Evolutionary conservation across 2,113 vertebrate genomes (phyloP).

Genomic region (Apodemus speciosus): DNA sequence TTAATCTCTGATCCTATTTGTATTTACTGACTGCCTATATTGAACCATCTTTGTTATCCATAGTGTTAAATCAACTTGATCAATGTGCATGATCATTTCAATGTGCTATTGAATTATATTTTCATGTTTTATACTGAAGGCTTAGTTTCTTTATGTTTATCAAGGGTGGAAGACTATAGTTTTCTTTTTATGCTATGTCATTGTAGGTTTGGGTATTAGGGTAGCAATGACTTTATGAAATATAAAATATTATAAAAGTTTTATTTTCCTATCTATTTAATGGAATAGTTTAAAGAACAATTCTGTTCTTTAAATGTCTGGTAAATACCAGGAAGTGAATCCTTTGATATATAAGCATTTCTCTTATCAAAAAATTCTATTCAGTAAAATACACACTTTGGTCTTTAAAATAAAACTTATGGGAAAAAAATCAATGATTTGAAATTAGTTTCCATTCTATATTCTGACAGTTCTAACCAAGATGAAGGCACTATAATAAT

Average conservation of each 20-base stretch:
- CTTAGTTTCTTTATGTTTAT: not conserved
- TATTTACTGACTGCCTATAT: not conserved
- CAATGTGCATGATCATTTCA: not conserved
- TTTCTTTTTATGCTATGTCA: not conserved
- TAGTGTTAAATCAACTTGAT: not conserved
- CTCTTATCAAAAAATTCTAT: not conserved
- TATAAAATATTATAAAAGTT: not conserved
- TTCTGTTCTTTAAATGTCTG: not conserved
- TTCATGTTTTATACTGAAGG: not conserved
- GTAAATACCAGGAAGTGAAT: not conserved
- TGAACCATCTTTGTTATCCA: not conserved
- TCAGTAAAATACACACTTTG: not conserved
- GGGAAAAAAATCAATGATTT: not conserved
- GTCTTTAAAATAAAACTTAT: not conserved
- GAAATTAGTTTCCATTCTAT: not conserved
- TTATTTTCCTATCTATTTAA: not conserved
- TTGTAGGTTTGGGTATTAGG: not conserved
- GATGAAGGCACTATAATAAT: not conserved
- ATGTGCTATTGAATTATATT: not conserved
- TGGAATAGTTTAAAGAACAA: not conserved
- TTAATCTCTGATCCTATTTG: not conserved
- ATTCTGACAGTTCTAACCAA: not conserved
- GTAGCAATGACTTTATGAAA: not conserved
- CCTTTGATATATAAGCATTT: not conserved
- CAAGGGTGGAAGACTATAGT: not conserved